These are phyloP conservation scores for Anastrepha obliqua DNA, from an alignment of 1,140 invertebrate species.

Conservation along the genomic window DNA sequence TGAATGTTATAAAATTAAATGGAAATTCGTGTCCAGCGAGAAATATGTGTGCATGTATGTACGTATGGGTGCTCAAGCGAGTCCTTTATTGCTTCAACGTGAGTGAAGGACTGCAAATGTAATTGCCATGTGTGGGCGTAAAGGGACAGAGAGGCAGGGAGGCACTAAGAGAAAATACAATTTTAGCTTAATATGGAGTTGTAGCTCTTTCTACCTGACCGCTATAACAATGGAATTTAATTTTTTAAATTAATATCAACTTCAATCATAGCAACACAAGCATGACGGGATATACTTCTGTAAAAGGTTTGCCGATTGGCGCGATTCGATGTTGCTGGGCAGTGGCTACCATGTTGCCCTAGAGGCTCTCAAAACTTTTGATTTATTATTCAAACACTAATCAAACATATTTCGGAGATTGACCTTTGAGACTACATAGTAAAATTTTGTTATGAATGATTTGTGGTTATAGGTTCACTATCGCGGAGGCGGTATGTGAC, in stretches of 20 bases:
- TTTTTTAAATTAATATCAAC: background rate
- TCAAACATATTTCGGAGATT: too few relatives aligned
- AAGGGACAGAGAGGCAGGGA: background rate
- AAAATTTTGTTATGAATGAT: too few relatives aligned
- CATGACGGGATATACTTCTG: background rate
- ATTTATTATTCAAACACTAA: too few relatives aligned
- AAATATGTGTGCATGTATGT: background rate
- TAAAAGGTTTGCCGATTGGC: background rate
- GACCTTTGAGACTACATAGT: too few relatives aligned
- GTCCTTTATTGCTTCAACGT: background rate
- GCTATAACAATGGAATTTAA: background rate
- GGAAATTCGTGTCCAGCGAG: constrained; percentile 17
- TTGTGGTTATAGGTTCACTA: too few relatives aligned
- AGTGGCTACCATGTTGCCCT: too few relatives aligned
- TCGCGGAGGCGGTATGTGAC: too few relatives aligned
- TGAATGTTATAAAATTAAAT: constrained; percentile 9
- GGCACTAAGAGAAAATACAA: background rate
- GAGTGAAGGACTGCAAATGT: background rate
- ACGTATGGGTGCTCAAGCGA: too few relatives aligned
- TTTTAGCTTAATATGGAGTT: background rate
- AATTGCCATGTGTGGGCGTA: background rate
- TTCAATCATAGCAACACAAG: background rate
- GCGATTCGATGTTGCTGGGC: too few relatives aligned
- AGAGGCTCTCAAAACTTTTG: too few relatives aligned
- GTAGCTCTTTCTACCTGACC: background rate